Conservation (phyloP, 1,140 invertebrate species). For the Neocloeon triangulifer region DNA sequence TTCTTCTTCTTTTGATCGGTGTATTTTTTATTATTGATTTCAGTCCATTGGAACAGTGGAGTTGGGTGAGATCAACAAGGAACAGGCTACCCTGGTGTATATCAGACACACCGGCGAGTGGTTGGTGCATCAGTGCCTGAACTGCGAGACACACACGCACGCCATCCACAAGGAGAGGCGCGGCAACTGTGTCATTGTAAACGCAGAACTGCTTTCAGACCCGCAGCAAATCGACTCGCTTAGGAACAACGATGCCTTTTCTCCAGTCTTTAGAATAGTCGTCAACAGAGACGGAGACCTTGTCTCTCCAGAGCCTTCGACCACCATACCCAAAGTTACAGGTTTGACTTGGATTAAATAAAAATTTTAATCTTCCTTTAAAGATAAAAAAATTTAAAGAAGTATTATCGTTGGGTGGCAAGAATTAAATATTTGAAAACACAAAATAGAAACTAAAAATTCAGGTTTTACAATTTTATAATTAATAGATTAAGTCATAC, state of each 20-base stretch:
- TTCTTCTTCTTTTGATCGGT: background rate
- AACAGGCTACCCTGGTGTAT: constrained; percentile 20
- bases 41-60: constrained; percentile 19
- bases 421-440: no score
- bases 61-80: constrained; percentile 20
- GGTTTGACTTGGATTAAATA: no score
- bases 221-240: constrained; percentile 16
- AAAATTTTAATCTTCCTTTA: no score
- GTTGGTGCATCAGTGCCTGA: constrained; percentile 22
- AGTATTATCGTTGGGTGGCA: no score
- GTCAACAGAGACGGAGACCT: no score
- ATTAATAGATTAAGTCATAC: no score
- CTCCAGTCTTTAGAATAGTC: constrained; percentile 19
- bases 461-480: no score
- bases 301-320: no score
- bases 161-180: constrained; percentile 23
- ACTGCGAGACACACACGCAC: constrained; percentile 22
- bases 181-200: constrained; percentile 21
- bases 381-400: no score
- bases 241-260: constrained; percentile 16
- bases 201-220: constrained; percentile 18
- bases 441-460: no score
- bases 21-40: constrained; percentile 5
- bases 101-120: constrained; percentile 20
- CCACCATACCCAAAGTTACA: no score